These are phyloP conservation scores for Heliconius aoede DNA, from an alignment of 2,888 invertebrate genomes.

Conservation along the genomic window DNA sequence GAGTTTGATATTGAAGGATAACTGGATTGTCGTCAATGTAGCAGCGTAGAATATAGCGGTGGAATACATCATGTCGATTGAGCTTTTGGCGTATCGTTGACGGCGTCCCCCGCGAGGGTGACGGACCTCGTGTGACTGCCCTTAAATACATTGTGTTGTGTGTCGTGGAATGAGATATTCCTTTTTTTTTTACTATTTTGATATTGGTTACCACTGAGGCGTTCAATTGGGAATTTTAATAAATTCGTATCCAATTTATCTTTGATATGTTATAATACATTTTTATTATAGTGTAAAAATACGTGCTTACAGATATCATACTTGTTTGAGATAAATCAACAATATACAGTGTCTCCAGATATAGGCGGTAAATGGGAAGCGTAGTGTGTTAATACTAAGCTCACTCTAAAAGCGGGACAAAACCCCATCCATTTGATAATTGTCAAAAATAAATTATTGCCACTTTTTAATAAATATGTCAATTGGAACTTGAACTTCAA, in stretches of 20 bases:
- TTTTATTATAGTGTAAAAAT: neutral
- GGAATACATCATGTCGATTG: conserved; percentile 80
- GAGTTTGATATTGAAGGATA: conserved; percentile 67
- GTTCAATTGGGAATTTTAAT: neutral
- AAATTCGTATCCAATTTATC: neutral
- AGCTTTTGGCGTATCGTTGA: conserved; percentile 80
- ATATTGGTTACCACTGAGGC: neutral
- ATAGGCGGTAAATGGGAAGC: neutral
- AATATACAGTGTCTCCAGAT: too few species aligned
- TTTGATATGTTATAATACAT: neutral
- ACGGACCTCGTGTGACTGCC: conserved; percentile 47
- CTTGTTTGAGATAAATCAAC: too few species aligned
- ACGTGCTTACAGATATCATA: neutral
- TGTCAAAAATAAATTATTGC: neutral
- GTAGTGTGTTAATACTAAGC: neutral
- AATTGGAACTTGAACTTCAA: neutral
- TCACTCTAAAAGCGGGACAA: neutral
- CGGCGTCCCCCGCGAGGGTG: conserved; percentile 57
- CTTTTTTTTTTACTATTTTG: conserved; percentile 1
- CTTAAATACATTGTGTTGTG: conserved; percentile 47
- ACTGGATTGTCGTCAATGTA: conserved; percentile 71
- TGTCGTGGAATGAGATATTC: conserved; percentile 28
- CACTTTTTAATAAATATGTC: neutral
- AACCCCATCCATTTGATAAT: neutral
- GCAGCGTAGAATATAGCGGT: conserved; percentile 64